phyloP scores from a whole-genome alignment of 1,140 invertebrate genomes.

The Penaeus vannamei region DNA sequence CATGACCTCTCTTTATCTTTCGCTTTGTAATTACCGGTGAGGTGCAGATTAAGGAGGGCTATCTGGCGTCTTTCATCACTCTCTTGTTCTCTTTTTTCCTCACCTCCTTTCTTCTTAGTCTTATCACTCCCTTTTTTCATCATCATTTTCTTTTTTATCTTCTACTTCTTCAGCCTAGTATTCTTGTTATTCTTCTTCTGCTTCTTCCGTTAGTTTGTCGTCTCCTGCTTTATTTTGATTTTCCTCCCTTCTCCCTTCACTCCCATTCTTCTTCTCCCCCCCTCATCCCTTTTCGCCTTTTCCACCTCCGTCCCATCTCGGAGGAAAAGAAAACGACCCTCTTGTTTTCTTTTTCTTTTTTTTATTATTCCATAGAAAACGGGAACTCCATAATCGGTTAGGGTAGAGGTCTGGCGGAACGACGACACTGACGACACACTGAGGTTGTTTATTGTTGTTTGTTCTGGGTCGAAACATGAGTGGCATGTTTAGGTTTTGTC shows the following conservation, averaged over 20 bases:
- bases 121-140: not conserved
- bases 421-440: too few species aligned
- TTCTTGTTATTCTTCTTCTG: not conserved
- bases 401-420: too few species aligned
- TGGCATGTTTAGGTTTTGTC: too few species aligned
- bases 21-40: not conserved
- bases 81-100: not conserved
- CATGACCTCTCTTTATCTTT: conserved; percentile 23
- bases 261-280: not conserved
- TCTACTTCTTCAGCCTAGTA: not conserved
- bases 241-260: not conserved
- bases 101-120: not conserved
- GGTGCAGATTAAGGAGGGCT: too few species aligned
- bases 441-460: too few species aligned
- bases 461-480: too few species aligned
- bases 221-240: not conserved
- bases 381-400: too few species aligned
- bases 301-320: not conserved
- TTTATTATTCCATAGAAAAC: too few species aligned
- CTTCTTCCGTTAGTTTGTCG: not conserved
- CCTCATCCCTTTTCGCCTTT: not conserved
- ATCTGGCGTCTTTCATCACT: not conserved
- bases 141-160: not conserved
- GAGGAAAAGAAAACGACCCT: not conserved
- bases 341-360: not conserved